Base-by-base conservation (phyloP, 2,797 vertebrate genomes). In the Gadopsis marmoratus region DNA sequence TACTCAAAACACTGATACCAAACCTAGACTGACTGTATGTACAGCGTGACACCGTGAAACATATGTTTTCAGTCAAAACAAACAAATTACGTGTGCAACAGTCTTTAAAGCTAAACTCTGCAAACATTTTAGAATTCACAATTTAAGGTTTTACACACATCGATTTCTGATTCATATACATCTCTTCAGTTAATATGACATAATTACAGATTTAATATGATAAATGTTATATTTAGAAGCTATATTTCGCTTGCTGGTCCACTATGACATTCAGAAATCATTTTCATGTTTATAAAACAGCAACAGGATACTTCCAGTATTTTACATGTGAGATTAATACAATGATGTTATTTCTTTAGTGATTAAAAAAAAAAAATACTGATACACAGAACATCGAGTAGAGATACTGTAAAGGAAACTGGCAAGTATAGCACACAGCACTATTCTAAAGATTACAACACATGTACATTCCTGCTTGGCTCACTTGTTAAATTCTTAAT, bases 391-490 rank as follows among this genome's bases (percentile, higher is more conserved):
- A 79, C 86, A 85, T 82, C 0, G 7, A 82, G 13, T 59, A 78
- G 62, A 84, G 76, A 78, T 84, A 84, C 81, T 74, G 58, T 84
- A 65, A 90, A 90, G 87, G 87, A 88, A 87, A 84, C 76, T 84
- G 81, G 82, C 78, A 85, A 77, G 59, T 71, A 71, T 47, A 74
- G 68, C 37, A 73, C 23, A 88, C 68, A 51, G 69, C 75, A 90
- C 81, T 23, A 82, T 71, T 75, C 19, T 71, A 67, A 47, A 83
- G 56, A 77, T 82, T 14, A 86, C 69, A 58, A 66, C 71, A 78
- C 62, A 83, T 86, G 79, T 79, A 87, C 86, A 76, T 78, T 89
- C 81, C 83, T 68, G 70, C 76, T 88, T 67, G 69, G 73, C 76
- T 81, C 69, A 74, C 74, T 61, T 31, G 39, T 60, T 45, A 67